Evolutionary conservation across 2,797 vertebrate genomes (phyloP), one percentile per base, ranked within the genome.

Genomic region (Rhodeus uyekii): DNA sequence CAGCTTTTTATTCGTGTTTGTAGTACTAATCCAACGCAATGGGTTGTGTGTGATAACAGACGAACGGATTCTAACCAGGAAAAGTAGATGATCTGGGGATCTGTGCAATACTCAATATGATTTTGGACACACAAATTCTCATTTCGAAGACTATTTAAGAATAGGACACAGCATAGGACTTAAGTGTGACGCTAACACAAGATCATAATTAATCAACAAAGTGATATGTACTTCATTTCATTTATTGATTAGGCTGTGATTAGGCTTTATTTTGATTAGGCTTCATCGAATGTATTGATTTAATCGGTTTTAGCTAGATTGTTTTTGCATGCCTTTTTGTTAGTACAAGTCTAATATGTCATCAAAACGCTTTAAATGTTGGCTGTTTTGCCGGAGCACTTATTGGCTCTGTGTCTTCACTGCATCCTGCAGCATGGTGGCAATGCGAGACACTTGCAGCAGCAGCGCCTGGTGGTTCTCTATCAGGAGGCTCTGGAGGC

Each of bases 401-500:
- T 76, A 78, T 67, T 85, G 4, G 58, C 39, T 32, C 12, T 38
- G 67, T 60, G 55, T 87, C 81, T 86, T 86, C 44, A 13, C 29
- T 8, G 71, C 34, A 2, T 89, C 87, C 68, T 89, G 89, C 29
- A 90, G 82, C 2, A 84, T 50, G 34, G 86, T 87, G 65, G 87
- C 71, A 0, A 94, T 93, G 12, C 92, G 90, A 0, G 93, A 95
- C 0, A 88, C 89, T 85, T 94, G 94, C 82, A 93, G 90, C 55
- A 95, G 89, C n/a, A 94, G 81, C 1, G 94, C 93, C 88, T 95
- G 93, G 24, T 94, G 91, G 86, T 93, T 94, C 83, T 95, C 93
- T 27, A 94, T 89, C 38, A 94, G 86, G 3, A 95, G 90, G 74
- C 89, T 91, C 90, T 93, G 94, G 27, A 93, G 92, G 10, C 91